phyloP scores from a whole-genome alignment of 1,140 invertebrate genomes.

The Macrosteles quadrilineatus region DNA sequence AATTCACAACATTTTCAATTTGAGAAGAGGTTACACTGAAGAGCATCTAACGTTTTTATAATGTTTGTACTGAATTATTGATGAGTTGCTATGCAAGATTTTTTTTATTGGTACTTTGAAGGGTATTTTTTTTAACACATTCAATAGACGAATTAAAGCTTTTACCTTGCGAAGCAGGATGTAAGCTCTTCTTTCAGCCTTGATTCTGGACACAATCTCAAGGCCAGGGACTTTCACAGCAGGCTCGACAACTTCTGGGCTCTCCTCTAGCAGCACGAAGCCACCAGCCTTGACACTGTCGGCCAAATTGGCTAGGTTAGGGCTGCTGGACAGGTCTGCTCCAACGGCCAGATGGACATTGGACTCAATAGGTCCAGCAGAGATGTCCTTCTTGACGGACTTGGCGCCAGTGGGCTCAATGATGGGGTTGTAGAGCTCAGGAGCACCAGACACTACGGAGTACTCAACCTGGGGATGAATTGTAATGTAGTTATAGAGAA shows the following conservation, averaged over 20 bases:
- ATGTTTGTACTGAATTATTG: not conserved
- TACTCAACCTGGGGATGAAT: conserved; percentile 47
- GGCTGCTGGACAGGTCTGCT: conserved; percentile 55
- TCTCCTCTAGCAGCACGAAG: conserved; percentile 77
- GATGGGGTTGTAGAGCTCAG: conserved; percentile 51
- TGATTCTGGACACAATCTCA: conserved; percentile 56
- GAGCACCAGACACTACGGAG: conserved; percentile 45
- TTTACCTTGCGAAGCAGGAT: conserved; percentile 61
- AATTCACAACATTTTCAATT: not conserved
- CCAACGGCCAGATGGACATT: conserved; percentile 67
- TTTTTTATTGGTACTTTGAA: too few species aligned
- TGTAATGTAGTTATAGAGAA: too few species aligned
- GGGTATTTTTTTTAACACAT: too few species aligned
- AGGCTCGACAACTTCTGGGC: conserved; percentile 55
- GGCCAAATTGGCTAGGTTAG: conserved; percentile 54
- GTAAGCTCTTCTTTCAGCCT: conserved; percentile 59
- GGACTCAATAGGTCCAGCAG: conserved; percentile 55
- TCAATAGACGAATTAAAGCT: too few species aligned
- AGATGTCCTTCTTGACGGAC: conserved; percentile 57
- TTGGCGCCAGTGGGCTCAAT: conserved; percentile 60
- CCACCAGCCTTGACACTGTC: conserved; percentile 68
- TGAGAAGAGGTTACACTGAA: not conserved
- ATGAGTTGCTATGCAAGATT: too few species aligned
- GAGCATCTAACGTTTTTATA: too few species aligned
- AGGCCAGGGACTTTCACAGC: conserved; percentile 54